Base-by-base conservation (phyloP, 2,888 invertebrate species). In the Noctua janthe region DNA sequence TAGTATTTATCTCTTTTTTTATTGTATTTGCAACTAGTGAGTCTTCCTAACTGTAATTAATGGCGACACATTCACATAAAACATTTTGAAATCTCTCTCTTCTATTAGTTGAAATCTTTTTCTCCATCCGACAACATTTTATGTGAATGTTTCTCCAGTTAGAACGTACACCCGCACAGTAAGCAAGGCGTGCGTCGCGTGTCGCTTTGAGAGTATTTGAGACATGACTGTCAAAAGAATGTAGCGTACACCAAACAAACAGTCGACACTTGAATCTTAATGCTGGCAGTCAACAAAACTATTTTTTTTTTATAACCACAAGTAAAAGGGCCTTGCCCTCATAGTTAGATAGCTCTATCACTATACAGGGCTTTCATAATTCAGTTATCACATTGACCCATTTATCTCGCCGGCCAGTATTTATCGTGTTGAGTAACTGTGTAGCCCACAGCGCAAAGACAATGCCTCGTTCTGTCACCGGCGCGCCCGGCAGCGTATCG, bases 351-450 rank as follows among this genome's bases (percentile, higher is more conserved):
- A 67, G 11, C 69, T 71, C 15, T 77, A 80, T 76, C 71, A 47
- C 51, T 39, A 59, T 75, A 66, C 7, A 74, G 79, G 67, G 39
- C 81, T 87, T 87, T 81, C 81, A 83, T 87, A 82, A 87, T 82
- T 80, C 73, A 78, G 70, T 85, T 87, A 87, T 87, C 80, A 76
- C 47, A 71, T 29, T 72, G 82, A 74, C 87, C 82, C 62, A 87
- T 78, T 84, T 86, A 79, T 86, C 87, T 84, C 20, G 51, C 39
- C 64, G n/a, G 74, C 81, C 74, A 69, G 78, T 74, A 76, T 73
- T 81, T 80, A 80, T 69, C 54, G 49, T 62, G 67, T 86, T 78
- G 17, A 17, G 47, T 47, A 69, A 69, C 15, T 64, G 79, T 67
- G 79, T 72, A 83, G 78, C 66, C 20, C n/a, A 77, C 78, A 49